phyloP scores from a whole-genome alignment of 1,140 invertebrate genomes.

The Gryon sp. region DNA sequence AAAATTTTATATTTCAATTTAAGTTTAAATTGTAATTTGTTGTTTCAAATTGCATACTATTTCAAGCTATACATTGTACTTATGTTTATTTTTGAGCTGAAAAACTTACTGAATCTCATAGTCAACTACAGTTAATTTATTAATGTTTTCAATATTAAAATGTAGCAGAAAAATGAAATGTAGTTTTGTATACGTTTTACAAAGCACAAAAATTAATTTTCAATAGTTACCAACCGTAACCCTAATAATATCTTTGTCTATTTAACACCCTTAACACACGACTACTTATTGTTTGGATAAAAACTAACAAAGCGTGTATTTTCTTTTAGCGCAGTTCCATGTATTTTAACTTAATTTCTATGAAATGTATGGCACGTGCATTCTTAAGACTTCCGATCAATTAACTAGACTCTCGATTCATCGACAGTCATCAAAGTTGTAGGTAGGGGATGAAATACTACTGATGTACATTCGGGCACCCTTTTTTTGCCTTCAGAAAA shows the following conservation, averaged over 20 bases:
- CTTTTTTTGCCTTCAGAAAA: conserved; percentile 30
- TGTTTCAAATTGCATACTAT: too few relatives aligned
- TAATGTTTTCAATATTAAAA: too few relatives aligned
- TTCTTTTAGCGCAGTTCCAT: conserved; percentile 6
- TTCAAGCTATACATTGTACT: too few relatives aligned
- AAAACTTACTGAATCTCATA: too few relatives aligned
- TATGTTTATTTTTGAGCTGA: too few relatives aligned
- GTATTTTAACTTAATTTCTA: conserved; percentile 40
- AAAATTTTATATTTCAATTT: too few relatives aligned
- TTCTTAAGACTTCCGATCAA: conserved; percentile 75
- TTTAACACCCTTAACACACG: conserved; percentile 24
- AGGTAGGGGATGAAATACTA: neutral
- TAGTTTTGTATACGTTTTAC: too few relatives aligned
- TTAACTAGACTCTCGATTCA: conserved; percentile 69
- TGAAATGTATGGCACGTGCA: conserved; percentile 69
- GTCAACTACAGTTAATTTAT: too few relatives aligned
- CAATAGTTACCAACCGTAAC: conserved; percentile 18
- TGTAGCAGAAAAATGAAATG: too few relatives aligned
- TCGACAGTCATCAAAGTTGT: conserved; percentile 5
- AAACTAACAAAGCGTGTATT: conserved; percentile 33
- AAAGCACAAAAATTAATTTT: conserved; percentile 14
- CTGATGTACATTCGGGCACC: conserved; percentile 3
- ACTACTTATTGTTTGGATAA: conserved; percentile 18
- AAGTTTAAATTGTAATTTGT: too few relatives aligned
- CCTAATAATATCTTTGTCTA: conserved; percentile 40